Evolutionary conservation across 1,140 invertebrate species (phyloP).

Genomic region (Antheraea pernyi): DNA sequence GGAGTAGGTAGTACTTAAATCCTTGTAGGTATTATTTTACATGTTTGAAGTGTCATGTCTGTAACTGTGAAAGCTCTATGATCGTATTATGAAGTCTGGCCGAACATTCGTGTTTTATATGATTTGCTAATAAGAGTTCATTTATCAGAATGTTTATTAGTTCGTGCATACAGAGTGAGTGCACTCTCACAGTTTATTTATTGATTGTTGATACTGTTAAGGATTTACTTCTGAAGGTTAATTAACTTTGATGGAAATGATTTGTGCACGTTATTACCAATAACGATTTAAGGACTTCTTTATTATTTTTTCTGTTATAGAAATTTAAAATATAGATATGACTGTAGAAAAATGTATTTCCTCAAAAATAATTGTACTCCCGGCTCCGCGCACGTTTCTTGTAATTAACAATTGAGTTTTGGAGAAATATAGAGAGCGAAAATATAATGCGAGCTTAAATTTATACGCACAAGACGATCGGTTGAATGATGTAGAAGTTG

Average conservation of each 20-base stretch:
- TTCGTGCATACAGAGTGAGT: background rate
- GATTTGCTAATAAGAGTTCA: slow-evolving; percentile 53
- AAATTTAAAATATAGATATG: no score
- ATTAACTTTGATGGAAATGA: background rate
- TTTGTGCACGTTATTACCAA: background rate
- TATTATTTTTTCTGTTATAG: no score
- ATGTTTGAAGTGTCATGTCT: background rate
- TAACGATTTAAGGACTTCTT: no score
- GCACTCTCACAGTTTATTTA: background rate
- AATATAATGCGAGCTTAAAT: no score
- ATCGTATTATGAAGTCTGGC: slow-evolving; percentile 32
- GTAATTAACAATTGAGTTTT: no score
- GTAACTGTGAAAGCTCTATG: background rate
- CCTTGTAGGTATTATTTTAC: background rate
- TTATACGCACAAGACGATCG: no score
- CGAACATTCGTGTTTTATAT: slow-evolving; percentile 44
- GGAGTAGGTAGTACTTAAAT: background rate
- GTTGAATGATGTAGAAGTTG: no score
- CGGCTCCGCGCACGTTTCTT: no score
- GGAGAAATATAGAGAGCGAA: no score
- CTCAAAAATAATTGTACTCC: no score
- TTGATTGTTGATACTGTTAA: background rate
- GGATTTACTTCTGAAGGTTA: background rate
- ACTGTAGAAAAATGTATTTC: no score
- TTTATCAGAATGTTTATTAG: slow-evolving; percentile 39